Percentiles rank a stretch among this genome's conserved stretches.
Conservation (phyloP, 2,797 vertebrate species). For the Meda fulgida region DNA sequence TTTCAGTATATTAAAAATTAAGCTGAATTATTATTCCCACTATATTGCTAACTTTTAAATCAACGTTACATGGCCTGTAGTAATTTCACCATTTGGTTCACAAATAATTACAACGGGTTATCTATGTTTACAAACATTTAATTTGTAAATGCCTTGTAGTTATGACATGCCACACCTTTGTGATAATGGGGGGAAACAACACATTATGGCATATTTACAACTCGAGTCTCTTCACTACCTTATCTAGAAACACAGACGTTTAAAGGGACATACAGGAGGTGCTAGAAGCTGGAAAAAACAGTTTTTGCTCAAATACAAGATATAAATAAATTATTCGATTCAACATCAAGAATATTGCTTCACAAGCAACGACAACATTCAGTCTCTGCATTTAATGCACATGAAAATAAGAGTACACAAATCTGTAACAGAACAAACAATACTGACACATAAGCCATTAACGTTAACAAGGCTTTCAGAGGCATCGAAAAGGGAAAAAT, state of each 20-base stretch:
- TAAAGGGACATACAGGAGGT: conserved; percentile 18
- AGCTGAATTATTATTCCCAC: too few species aligned
- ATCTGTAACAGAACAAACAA: conserved; percentile 45
- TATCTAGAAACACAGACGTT: conserved; percentile 29
- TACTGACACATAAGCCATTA: conserved; percentile 45
- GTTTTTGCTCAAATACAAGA: conserved; percentile 27
- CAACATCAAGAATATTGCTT: conserved; percentile 33
- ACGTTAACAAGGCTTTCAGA: conserved; percentile 34
- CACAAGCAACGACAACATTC: conserved; percentile 29
- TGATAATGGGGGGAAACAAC: conserved; percentile 31
- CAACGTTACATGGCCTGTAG: neutral
- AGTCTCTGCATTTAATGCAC: conserved; percentile 50
- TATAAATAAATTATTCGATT: neutral
- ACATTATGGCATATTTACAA: conserved; percentile 55
- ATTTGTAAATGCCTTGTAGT: conserved; percentile 56
- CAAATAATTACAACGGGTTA: neutral
- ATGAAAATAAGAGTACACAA: conserved; percentile 21
- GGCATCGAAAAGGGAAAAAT: conserved; percentile 8
- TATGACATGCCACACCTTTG: conserved; percentile 54
- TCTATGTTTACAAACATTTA: conserved; percentile 60
- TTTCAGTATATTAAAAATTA: too few species aligned
- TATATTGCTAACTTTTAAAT: too few species aligned
- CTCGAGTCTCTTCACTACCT: conserved; percentile 7
- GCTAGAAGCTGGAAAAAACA: neutral
- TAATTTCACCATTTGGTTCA: neutral